These are phyloP conservation scores for Papilio protenor DNA, from an alignment of 2,888 invertebrate species.

Conservation along the genomic window DNA sequence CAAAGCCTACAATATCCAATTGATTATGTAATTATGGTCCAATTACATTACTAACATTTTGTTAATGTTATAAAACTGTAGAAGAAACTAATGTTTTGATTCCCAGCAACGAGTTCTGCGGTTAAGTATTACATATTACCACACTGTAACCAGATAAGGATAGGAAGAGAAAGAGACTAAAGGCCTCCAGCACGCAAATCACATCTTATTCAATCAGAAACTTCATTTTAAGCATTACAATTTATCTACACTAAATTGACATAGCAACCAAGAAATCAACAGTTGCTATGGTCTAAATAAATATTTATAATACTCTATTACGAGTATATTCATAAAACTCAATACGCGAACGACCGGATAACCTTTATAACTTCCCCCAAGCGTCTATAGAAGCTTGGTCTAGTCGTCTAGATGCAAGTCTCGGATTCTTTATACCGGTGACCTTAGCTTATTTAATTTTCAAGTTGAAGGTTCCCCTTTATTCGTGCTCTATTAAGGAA, in stretches of 20 bases:
- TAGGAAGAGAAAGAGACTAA: too few relatives aligned
- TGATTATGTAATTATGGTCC: background rate
- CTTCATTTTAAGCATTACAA: background rate
- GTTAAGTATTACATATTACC: background rate
- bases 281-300: background rate
- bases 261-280: background rate
- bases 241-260: background rate
- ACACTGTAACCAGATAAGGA: background rate
- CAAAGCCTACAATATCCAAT: background rate
- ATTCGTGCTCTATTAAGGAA: slow-evolving; percentile 62
- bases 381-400: slow-evolving; percentile 57
- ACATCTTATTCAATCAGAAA: background rate
- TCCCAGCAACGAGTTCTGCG: too few relatives aligned
- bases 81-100: background rate
- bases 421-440: slow-evolving; percentile 63
- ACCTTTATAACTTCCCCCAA: slow-evolving; percentile 60
- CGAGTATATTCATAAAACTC: slow-evolving; percentile 40
- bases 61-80: background rate
- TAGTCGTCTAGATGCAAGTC: slow-evolving; percentile 76
- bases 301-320: slow-evolving; percentile 19
- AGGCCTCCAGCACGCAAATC: background rate
- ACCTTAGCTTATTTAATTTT: slow-evolving; percentile 78
- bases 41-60: background rate
- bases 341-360: slow-evolving; percentile 51
- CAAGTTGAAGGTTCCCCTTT: slow-evolving; percentile 81